phyloP scores from a whole-genome alignment of 2,888 invertebrate species.

The Aporophyla lueneburgensis region DNA sequence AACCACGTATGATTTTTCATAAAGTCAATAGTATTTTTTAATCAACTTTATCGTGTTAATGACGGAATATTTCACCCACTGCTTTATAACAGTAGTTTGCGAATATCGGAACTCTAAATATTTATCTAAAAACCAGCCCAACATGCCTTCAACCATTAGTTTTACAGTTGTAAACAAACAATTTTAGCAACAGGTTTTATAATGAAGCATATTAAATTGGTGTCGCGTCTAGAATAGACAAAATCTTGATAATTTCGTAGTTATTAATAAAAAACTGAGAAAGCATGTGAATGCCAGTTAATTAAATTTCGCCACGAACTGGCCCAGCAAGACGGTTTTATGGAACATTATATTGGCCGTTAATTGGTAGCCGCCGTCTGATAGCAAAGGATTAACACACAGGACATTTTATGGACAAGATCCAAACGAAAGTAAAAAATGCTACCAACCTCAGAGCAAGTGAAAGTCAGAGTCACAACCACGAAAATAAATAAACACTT shows the following conservation, averaged over 20 bases:
- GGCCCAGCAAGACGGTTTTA: conserved; percentile 5
- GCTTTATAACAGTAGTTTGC: conserved; percentile 34
- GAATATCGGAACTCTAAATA: conserved; percentile 16
- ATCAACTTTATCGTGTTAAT: neutral
- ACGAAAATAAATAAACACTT: conserved; percentile 84
- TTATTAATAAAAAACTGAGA: conserved; percentile 27
- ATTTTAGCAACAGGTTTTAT: conserved; percentile 50
- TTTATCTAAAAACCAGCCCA: conserved; percentile 24
- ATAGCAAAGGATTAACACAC: conserved; percentile 30
- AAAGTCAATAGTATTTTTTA: neutral
- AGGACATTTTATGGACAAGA: conserved; percentile 41
- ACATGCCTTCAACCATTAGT: conserved; percentile 10
- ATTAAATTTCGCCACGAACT: conserved; percentile 19
- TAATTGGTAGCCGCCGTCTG: conserved; percentile 20
- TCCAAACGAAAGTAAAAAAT: conserved; percentile 68
- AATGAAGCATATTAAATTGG: conserved; percentile 11
- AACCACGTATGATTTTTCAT: neutral
- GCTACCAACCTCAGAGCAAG: conserved; percentile 82
- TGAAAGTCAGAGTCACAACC: conserved; percentile 82
- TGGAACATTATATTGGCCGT: conserved; percentile 5
- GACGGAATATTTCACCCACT: neutral
- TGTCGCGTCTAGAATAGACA: conserved; percentile 36
- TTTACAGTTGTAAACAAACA: conserved; percentile 55
- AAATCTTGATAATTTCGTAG: conserved; percentile 17
- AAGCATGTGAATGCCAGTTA: conserved; percentile 22